Base-by-base conservation (phyloP, 2,113 vertebrate genomes). In the Alosa alosa region DNA sequence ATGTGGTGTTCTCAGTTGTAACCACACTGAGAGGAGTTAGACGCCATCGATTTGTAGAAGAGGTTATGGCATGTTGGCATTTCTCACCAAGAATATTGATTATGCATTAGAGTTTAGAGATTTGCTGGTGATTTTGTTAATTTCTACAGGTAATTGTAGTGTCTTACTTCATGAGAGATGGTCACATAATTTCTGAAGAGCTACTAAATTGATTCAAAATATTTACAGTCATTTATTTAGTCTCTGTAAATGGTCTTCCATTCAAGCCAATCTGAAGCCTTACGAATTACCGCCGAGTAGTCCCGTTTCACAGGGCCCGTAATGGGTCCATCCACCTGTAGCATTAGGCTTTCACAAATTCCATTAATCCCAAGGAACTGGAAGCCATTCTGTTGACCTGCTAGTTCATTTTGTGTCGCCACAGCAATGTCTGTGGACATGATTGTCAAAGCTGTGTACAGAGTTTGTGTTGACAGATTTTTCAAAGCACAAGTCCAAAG, bases 401-500 rank as follows among this genome's bases (percentile, higher is more conserved):
- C 31, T 78, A 13, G 31, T 36, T 78, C 9, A 78, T 78, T 78
- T 39, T 78, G 6, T 72, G 25, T 36, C 72, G 10, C 72, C 72
- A 39, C 72, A 78, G 31, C 31, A 15, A 5, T 39, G 4, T 78
- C 72, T 78, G 72, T 78, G 72, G 31, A 78, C 72, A 78, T 39
- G 36, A 78, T 78, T 78, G 72, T 78, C 72, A 78, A 78, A 78
- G 39, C 72, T 78, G 68, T 72, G 64, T 75, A 15, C 72, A 41
- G 31, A 78, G 72, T 78, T 41, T 78, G 72, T 78, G 72, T 78
- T 78, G 72, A 78, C 72, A 39, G 72, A 78, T 78, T 78, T 78
- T 78, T 86, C 18, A 86, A 86, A 87, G 88, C 88, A 89, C 85
- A 87, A 83, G 87, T 72, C 86, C 88, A 89, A 88, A 86, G 83